Conservation (phyloP, 2,113 vertebrate species). For the Phodopus roborovskii region DNA sequence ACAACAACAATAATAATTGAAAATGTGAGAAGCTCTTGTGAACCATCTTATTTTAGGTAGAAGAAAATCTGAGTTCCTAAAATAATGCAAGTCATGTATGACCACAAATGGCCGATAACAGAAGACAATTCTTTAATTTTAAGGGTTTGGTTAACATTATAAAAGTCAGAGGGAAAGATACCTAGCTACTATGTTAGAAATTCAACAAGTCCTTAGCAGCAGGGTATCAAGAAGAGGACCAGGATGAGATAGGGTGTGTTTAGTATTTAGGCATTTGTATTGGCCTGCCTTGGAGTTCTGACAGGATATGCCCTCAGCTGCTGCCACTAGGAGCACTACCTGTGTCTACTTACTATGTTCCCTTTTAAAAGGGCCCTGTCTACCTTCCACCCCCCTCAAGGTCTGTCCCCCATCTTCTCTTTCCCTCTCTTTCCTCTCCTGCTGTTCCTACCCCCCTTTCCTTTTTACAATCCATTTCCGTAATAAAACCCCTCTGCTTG, state of each 20-base stretch:
- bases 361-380: too few relatives aligned
- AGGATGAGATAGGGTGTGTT: neutral
- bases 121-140: constrained; percentile 14
- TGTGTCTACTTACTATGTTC: too few relatives aligned
- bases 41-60: neutral
- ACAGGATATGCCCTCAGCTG: too few relatives aligned
- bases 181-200: neutral
- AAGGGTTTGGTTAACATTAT: neutral
- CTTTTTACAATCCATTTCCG: too few relatives aligned
- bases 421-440: too few relatives aligned
- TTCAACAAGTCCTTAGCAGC: neutral
- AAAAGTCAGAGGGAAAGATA: neutral
- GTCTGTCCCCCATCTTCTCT: too few relatives aligned
- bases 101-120: neutral
- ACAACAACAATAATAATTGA: neutral
- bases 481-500: too few relatives aligned
- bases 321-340: too few relatives aligned
- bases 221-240: neutral
- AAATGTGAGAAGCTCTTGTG: neutral
- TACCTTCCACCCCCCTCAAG: too few relatives aligned
- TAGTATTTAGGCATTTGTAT: too few relatives aligned
- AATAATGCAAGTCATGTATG: neutral
- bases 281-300: too few relatives aligned
- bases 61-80: neutral
- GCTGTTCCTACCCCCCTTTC: too few relatives aligned